Conservation (phyloP, 2,888 invertebrate species). For the Hypomecis punctinalis region DNA sequence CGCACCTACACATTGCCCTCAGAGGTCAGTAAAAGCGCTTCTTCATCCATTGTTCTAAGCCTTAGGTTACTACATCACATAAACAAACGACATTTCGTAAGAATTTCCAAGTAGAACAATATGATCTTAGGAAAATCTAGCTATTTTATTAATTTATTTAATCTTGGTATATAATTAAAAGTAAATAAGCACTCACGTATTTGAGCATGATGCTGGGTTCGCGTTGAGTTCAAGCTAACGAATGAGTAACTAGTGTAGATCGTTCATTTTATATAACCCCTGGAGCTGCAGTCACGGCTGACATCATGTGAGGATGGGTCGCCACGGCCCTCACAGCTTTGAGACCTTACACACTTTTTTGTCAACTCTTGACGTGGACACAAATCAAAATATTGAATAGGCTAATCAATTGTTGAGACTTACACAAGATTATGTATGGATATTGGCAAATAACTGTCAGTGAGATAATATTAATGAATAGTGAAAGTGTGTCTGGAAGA, state of each 20-base stretch:
- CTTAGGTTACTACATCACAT: conserved; percentile 34
- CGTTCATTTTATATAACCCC: conserved; percentile 79
- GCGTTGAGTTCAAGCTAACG: conserved; percentile 80
- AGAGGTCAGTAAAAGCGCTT: conserved; percentile 47
- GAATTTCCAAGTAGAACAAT: conserved; percentile 11
- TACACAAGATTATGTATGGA: conserved; percentile 28
- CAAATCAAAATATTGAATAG: conserved; percentile 49
- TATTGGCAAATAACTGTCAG: conserved; percentile 20
- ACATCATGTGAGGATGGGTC: conserved; percentile 75
- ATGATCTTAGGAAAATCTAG: not conserved
- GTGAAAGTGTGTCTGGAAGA: conserved; percentile 25
- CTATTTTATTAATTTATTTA: conserved; percentile 17
- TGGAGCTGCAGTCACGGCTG: conserved; percentile 75
- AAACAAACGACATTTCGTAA: conserved; percentile 57
- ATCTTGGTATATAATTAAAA: conserved; percentile 41
- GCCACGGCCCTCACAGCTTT: conserved; percentile 55
- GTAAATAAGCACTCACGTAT: conserved; percentile 74
- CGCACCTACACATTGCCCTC: conserved; percentile 24
- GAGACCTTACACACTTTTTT: conserved; percentile 63
- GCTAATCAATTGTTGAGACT: conserved; percentile 39
- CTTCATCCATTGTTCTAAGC: conserved; percentile 52
- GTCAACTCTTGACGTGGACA: conserved; percentile 52
- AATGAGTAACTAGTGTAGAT: conserved; percentile 78
- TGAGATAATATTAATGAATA: conserved; percentile 25
- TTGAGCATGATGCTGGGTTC: conserved; percentile 80